Conservation (phyloP, 2,888 invertebrate species). For the Cristatella mucedo region DNA sequence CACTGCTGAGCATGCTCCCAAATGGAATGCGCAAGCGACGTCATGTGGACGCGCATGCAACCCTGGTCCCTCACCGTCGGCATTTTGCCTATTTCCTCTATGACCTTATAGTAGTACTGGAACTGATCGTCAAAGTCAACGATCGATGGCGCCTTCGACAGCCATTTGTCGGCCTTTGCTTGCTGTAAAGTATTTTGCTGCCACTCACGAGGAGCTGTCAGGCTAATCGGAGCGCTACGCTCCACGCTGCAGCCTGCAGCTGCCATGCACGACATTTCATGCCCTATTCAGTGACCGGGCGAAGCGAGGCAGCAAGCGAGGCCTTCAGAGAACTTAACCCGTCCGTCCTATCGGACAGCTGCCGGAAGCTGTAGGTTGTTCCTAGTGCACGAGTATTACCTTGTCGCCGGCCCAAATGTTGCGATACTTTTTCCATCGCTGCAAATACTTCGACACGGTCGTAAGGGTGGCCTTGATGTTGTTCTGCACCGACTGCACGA, state of each 20-base stretch:
- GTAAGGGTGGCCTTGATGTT: conserved; percentile 50
- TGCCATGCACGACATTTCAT: too few species aligned
- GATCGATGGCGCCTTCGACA: conserved; percentile 49
- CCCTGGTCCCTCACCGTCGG: conserved; percentile 28
- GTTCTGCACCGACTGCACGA: conserved; percentile 51
- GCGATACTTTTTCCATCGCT: conserved; percentile 40
- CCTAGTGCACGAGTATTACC: too few species aligned
- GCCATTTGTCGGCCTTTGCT: conserved; percentile 59
- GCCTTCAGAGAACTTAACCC: too few species aligned
- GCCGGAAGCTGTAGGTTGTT: too few species aligned
- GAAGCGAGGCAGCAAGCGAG: too few species aligned
- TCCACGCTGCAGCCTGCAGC: too few species aligned
- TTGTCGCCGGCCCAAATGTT: conserved; percentile 37
- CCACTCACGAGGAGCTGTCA: too few species aligned
- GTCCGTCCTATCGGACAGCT: too few species aligned
- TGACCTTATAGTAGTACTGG: conserved; percentile 61
- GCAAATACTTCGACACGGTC: conserved; percentile 50
- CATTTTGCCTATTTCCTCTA: conserved; percentile 47
- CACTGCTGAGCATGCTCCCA: conserved; percentile 61
- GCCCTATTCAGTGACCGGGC: too few species aligned
- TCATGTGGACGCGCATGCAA: conserved; percentile 49
- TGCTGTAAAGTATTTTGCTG: too few species aligned
- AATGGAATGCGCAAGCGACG: conserved; percentile 53
- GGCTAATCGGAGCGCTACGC: too few species aligned
- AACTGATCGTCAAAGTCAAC: conserved; percentile 65